Conservation (phyloP, 2,113 vertebrate genomes). For the Arothron firmamentum region DNA sequence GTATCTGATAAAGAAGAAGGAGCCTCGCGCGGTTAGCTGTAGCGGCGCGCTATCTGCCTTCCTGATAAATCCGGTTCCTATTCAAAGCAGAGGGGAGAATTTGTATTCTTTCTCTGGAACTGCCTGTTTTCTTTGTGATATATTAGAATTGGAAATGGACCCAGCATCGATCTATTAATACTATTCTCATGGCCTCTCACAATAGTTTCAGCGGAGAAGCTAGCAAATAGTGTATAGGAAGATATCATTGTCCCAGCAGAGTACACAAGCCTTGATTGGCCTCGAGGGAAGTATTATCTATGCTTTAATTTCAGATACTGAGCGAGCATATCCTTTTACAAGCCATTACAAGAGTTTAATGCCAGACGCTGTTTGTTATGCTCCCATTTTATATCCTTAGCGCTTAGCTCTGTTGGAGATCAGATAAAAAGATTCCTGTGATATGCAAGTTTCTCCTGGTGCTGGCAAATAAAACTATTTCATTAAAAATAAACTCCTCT, state of each 20-base stretch:
- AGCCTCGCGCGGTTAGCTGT: constrained; percentile 3
- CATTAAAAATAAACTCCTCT: constrained; percentile 10
- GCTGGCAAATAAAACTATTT: constrained; percentile 8
- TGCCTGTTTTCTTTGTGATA: constrained; percentile 48
- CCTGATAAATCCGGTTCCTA: constrained; percentile 46
- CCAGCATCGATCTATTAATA: constrained; percentile 49
- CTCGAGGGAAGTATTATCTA: constrained; percentile 61
- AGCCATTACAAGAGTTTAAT: constrained; percentile 63
- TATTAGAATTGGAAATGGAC: constrained; percentile 49
- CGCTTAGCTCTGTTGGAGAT: constrained; percentile 37
- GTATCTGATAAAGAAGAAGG: constrained; percentile 50
- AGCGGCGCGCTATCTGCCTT: constrained; percentile 21
- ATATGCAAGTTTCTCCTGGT: constrained; percentile 1
- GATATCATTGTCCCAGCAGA: constrained; percentile 48
- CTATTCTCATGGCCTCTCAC: constrained; percentile 56
- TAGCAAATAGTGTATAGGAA: constrained; percentile 19
- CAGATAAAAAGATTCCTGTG: constrained; percentile 42
- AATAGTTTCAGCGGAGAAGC: constrained; percentile 18
- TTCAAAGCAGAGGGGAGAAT: constrained; percentile 31
- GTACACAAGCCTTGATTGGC: constrained; percentile 56
- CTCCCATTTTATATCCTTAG: constrained; percentile 34
- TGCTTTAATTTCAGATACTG: constrained; percentile 61
- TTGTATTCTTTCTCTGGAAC: constrained; percentile 30
- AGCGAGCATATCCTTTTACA: constrained; percentile 66
- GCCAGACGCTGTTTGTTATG: constrained; percentile 51